Evolutionary conservation across 2,113 vertebrate species (phyloP), one percentile per base, ranked within the genome.

Genomic region (Todiramphus saurophagus): DNA sequence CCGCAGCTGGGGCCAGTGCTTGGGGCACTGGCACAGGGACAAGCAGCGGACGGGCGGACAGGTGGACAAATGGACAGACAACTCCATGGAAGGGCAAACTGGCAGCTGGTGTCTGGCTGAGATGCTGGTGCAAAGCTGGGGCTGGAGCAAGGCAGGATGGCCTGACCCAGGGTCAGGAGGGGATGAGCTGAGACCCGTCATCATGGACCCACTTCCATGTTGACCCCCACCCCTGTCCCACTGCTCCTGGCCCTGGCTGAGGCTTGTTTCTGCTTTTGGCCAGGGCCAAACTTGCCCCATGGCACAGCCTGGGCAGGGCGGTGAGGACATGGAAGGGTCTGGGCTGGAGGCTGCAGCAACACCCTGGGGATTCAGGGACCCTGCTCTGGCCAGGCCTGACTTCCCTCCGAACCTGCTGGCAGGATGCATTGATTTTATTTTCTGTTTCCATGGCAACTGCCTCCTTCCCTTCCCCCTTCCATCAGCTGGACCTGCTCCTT

Each of bases 361-460:
- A 51, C 35, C 31, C 12, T 2, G 3, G 62, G 37, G 78, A 2
- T 1, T 2, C 9, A 14, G 63, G n/a, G 39, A 3, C 11, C 48
- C 41, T 78, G 85, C 59, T 59, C 83, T 5, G 59, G 41, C 78
- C 83, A 16, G 37, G 37, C 77, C 51, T 69, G 14, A 37, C n/a
- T 59, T 33, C 62, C 11, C 89, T 68, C 58, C 69, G 13, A 78
- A 15, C 59, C 73, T 76, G 10, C 16, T 11, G 7, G 82, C 82
- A 21, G 74, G 73, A 94, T 18, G 90, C 63, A 94, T 94, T 17
- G 95, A 97, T 97, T 96, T 96, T 89, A 96, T 95, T 92, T 95
- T 93, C 92, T 9, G 95, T 97, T 95, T 88, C 96, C 92, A 97
- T 86, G 89, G 94, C 53, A 88, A 92, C 96, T 64, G 64, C 92